Evolutionary conservation across 64 coral and sea anemone genomes (phyloP).

Genomic region (Exaiptasia diaphana): DNA sequence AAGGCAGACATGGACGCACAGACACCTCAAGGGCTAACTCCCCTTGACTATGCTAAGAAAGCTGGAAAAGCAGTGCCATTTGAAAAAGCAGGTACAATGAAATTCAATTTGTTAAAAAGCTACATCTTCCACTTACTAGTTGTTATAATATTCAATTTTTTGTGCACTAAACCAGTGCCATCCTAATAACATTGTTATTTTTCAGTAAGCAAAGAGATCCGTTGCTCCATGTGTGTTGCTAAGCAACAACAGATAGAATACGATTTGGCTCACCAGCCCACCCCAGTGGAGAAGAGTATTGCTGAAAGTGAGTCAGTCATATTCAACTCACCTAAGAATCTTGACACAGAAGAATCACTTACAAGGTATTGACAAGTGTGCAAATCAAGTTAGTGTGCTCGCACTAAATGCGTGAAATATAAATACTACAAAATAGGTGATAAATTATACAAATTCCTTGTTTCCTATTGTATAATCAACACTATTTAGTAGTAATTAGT

Average conservation of each 20-base stretch:
- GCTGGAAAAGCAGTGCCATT: constrained; percentile 70
- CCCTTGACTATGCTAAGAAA: constrained; percentile 72
- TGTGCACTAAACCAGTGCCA: background rate
- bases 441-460: background rate
- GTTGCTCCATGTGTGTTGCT: constrained; percentile 67
- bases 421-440: background rate
- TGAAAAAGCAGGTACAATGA: constrained; percentile 50
- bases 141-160: background rate
- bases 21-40: constrained; percentile 20
- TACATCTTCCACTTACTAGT: background rate
- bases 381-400: background rate
- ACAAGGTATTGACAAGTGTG: background rate
- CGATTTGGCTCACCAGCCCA: constrained; percentile 75
- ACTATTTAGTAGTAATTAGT: too few relatives aligned
- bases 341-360: background rate
- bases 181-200: background rate
- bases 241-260: constrained; percentile 77
- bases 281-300: constrained; percentile 79
- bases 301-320: constrained; percentile 70
- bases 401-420: background rate
- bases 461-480: too few relatives aligned
- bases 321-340: constrained; percentile 25
- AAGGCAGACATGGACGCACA: constrained; percentile 56
- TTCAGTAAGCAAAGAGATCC: constrained; percentile 66
- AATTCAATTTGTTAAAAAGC: background rate